Base-by-base conservation (phyloP, 2,113 vertebrate species). In the Parus major region DNA sequence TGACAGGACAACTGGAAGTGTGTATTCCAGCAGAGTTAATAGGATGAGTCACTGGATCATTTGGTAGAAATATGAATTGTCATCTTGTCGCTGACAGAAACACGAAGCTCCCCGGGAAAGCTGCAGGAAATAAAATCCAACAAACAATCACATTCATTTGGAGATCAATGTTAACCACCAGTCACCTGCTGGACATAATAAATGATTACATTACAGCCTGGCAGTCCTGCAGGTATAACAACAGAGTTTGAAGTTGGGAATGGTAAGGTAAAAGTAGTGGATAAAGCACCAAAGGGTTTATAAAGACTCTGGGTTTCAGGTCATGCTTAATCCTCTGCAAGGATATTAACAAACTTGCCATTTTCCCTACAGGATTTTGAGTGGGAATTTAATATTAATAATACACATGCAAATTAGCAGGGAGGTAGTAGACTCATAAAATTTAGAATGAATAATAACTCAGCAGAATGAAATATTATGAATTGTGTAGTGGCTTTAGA, bases 11-110 rank as follows among this genome's bases (percentile, higher is more conserved):
- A 76, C 25, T 85, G 95, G 92, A 94, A 96, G 46, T 19, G 75
- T 88, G 84, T 77, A 92, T 82, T 92, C 73, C 65, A 91, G 86
- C 5, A 53, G 96, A 97, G 97, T 99, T 98, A 98, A 98, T 69
- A 92, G 94, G 98, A 97, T 98, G 98, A 98, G 97, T 98, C 98
- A 99, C 92, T 93, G 77, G 75, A 86, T 98, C 93, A 93, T 96
- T 97, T 95, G 96, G 97, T 96, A 93, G 98, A 98, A 97, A 97
- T 96, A 98, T 85, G 96, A 98, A 98, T 98, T 98, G 98, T 98
- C 97, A 97, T 97, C 96, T 98, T 97, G 97, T 98, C 97, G 95
- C 96, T 92, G 97, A 98, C 97, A 98, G 97, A 98, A 91, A 70
- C 81, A 96, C 19, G 27, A 92, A 98, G 56, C 77, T 97, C 82